phyloP scores from a whole-genome alignment of 2,888 invertebrate species.

The Macrosoma leucophasiata region DNA sequence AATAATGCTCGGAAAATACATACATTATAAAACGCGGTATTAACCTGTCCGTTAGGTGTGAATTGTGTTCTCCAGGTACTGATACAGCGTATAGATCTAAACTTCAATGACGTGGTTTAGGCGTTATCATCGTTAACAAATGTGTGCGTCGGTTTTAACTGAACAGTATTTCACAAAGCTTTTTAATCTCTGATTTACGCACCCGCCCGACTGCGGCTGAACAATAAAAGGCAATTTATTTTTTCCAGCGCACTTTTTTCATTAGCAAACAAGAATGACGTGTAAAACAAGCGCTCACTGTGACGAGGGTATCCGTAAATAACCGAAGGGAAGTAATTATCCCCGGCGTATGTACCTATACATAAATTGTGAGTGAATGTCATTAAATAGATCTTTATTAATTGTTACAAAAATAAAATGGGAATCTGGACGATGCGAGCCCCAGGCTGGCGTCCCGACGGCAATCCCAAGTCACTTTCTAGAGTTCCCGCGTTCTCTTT shows the following conservation, averaged over 20 bases:
- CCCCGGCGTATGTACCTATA: constrained; percentile 40
- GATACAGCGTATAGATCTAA: too few relatives aligned
- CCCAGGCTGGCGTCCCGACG: too few relatives aligned
- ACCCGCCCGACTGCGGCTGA: constrained; percentile 47
- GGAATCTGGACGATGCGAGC: too few relatives aligned
- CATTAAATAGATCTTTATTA: constrained; percentile 23
- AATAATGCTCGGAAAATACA: too few relatives aligned
- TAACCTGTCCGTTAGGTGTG: too few relatives aligned
- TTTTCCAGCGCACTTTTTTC: constrained; percentile 63
- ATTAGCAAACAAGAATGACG: constrained; percentile 71
- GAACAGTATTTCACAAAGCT: constrained; percentile 52
- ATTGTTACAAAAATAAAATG: constrained; percentile 16
- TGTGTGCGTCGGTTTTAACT: constrained; percentile 48
- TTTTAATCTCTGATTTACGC: constrained; percentile 65
- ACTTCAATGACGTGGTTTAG: too few relatives aligned
- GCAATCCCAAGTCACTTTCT: too few relatives aligned
- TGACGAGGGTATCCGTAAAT: constrained; percentile 66
- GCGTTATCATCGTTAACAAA: constrained; percentile 43
- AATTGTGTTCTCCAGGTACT: too few relatives aligned
- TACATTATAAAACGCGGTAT: too few relatives aligned
- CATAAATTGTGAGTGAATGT: constrained; percentile 31
- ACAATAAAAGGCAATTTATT: constrained; percentile 70
- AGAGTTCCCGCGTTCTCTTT: too few relatives aligned
- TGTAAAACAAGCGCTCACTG: constrained; percentile 63
- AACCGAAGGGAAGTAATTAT: constrained; percentile 64